Evolutionary conservation across 2,888 invertebrate species (phyloP).

Genomic region (Drosophila siamana): DNA sequence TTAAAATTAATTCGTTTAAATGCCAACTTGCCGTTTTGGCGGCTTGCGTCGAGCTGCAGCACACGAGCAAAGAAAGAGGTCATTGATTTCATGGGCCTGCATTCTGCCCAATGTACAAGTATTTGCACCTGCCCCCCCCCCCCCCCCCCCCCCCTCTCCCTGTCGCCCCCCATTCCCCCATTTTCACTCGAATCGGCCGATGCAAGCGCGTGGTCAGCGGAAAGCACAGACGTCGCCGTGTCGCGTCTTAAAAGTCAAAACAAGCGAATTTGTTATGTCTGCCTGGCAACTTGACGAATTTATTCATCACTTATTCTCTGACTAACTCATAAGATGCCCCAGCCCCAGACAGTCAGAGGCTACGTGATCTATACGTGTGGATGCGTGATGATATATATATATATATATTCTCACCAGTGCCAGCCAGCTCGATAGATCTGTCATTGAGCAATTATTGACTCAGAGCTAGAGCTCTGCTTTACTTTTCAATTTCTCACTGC

Average conservation of each 20-base stretch:
- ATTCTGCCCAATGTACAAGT: conserved; percentile 14
- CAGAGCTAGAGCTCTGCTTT: neutral
- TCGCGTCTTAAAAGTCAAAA: conserved; percentile 40
- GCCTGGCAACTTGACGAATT: conserved; percentile 22
- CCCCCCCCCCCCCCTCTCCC: no score
- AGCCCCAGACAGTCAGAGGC: neutral
- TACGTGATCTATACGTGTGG: conserved; percentile 12
- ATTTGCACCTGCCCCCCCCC: neutral
- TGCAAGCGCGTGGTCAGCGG: conserved; percentile 26
- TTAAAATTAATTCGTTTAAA: conserved; percentile 52
- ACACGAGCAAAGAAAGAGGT: conserved; percentile 58
- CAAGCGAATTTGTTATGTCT: conserved; percentile 50
- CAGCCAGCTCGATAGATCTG: neutral
- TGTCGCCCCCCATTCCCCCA: neutral
- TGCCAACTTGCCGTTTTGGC: conserved; percentile 55
- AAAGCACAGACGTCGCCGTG: conserved; percentile 30
- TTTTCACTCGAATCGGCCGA: neutral
- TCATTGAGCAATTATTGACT: neutral
- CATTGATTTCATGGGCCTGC: conserved; percentile 61
- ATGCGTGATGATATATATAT: neutral
- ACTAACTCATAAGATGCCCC: conserved; percentile 18
- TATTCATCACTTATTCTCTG: conserved; percentile 11
- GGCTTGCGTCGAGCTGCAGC: conserved; percentile 7
- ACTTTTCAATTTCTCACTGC: neutral
- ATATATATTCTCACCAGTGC: no score